Conservation (phyloP, 1,140 invertebrate species). For the Latrodectus geometricus region DNA sequence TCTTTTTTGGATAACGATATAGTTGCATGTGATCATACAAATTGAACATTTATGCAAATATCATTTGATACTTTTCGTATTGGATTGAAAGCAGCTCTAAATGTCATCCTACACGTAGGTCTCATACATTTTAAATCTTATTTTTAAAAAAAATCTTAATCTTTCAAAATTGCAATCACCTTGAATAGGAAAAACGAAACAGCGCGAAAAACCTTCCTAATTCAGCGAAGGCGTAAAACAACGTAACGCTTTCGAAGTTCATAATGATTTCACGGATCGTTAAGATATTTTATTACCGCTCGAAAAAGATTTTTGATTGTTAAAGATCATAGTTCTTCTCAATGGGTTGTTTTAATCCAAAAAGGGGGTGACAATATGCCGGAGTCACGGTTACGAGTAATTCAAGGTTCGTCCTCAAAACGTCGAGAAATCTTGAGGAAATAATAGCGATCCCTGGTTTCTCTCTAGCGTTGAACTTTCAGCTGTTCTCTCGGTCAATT, state of each 20-base stretch:
- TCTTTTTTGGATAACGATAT: too few relatives aligned
- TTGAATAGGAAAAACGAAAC: neutral
- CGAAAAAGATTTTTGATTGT: neutral
- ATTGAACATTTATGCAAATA: too few relatives aligned
- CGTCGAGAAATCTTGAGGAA: neutral
- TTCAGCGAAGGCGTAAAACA: neutral
- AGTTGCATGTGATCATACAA: too few relatives aligned
- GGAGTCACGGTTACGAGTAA: slow-evolving; percentile 13
- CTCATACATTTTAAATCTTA: too few relatives aligned
- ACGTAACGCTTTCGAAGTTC: slow-evolving; percentile 10
- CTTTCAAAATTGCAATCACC: too few relatives aligned
- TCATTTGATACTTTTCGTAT: too few relatives aligned
- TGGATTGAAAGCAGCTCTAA: too few relatives aligned
- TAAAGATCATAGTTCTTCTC: neutral
- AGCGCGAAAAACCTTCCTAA: neutral
- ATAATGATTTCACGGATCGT: slow-evolving; percentile 23
- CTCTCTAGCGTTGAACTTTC: neutral
- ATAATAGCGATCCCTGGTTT: neutral
- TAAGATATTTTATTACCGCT: slow-evolving; percentile 1
- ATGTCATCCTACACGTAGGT: too few relatives aligned
- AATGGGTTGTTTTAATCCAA: neutral
- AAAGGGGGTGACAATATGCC: neutral
- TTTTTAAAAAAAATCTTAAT: too few relatives aligned
- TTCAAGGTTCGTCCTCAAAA: neutral
- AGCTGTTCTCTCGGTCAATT: neutral